Conservation (phyloP, 2,888 invertebrate genomes). For the Chouioia cunea region DNA sequence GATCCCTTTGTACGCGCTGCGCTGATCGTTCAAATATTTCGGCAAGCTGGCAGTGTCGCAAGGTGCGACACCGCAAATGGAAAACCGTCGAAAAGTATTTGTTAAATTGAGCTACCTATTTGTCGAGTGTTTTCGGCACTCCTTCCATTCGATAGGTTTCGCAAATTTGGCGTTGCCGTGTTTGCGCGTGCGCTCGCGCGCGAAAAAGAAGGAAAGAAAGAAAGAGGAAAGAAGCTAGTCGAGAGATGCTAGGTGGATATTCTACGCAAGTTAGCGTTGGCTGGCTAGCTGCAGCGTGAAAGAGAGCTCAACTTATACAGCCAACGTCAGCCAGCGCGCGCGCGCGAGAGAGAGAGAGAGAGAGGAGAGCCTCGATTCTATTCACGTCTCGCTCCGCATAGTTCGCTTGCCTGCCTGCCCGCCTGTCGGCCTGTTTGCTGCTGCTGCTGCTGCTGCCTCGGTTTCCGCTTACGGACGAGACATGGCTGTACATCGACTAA, state of each 20-base stretch:
- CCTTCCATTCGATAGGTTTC: too few relatives aligned
- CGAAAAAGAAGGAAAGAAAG: not conserved
- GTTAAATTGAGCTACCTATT: too few relatives aligned
- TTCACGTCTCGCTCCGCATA: constrained; percentile 46
- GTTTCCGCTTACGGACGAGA: constrained; percentile 35
- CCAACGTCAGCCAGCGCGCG: constrained; percentile 9
- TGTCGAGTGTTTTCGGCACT: too few relatives aligned
- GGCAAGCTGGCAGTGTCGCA: too few relatives aligned
- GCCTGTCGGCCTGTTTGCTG: not conserved
- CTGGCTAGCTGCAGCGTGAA: not conserved
- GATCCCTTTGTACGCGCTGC: too few relatives aligned
- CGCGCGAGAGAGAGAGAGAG: constrained; percentile 24
- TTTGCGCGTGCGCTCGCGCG: not conserved
- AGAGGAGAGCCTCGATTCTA: constrained; percentile 41
- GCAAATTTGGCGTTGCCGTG: too few relatives aligned
- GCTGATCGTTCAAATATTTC: too few relatives aligned
- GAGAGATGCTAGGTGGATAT: not conserved
- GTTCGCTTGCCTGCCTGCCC: constrained; percentile 20
- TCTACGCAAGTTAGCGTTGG: too few relatives aligned
- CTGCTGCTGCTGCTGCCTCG: constrained; percentile 15
- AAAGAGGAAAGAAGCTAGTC: constrained; percentile 7
- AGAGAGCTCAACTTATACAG: constrained; percentile 1
- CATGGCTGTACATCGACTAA: not conserved
- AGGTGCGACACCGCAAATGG: too few relatives aligned
- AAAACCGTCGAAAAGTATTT: too few relatives aligned